Conservation (phyloP, 2,113 vertebrate genomes). For the Corythornis vintsioides region DNA sequence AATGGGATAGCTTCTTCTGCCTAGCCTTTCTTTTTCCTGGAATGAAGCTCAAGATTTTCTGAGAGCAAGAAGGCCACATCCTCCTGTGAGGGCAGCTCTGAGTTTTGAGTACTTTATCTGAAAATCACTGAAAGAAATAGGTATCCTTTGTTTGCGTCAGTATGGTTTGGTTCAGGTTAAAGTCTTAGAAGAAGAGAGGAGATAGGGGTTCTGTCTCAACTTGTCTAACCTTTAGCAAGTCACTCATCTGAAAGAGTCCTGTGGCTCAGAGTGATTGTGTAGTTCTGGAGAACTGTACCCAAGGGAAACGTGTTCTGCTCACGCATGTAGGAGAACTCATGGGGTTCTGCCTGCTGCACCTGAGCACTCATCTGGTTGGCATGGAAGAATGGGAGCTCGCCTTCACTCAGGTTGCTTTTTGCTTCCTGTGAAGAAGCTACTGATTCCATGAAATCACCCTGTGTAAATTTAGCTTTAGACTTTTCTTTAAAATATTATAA, state of each 20-base stretch:
- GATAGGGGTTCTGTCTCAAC: background rate
- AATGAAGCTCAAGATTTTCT: background rate
- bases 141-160: background rate
- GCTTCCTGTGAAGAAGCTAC: background rate
- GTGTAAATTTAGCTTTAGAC: background rate
- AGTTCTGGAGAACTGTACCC: background rate
- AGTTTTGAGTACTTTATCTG: background rate
- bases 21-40: background rate
- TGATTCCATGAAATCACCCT: background rate
- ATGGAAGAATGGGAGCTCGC: background rate
- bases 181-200: background rate
- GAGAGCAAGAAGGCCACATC: background rate
- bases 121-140: background rate
- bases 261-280: background rate
- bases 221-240: background rate
- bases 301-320: background rate
- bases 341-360: background rate
- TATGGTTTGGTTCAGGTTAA: background rate
- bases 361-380: background rate
- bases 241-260: background rate
- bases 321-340: background rate
- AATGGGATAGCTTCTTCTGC: background rate
- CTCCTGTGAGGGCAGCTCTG: background rate
- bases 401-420: background rate
- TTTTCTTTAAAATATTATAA: background rate